Evolutionary conservation across 2,113 vertebrate genomes (phyloP).

Genomic region (Aythya baeri): DNA sequence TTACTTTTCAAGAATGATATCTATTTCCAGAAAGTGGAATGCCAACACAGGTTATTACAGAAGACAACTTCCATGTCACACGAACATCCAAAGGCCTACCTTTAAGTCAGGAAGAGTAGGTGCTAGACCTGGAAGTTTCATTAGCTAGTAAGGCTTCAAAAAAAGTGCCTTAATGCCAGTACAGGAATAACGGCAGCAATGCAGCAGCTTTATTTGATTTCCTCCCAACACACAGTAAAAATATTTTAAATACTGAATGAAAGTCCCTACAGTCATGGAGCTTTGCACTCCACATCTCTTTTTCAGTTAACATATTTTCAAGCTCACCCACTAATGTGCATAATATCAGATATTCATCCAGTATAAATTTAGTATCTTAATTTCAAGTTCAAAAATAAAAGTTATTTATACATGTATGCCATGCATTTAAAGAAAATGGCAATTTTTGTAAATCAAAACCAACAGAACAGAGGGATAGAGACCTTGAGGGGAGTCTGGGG

Average conservation of each 20-base stretch:
- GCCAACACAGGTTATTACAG: background rate
- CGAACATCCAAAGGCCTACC: background rate
- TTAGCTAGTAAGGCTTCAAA: background rate
- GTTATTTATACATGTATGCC: background rate
- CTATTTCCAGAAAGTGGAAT: background rate
- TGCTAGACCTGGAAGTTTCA: background rate
- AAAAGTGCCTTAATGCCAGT: background rate
- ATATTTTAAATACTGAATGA: background rate
- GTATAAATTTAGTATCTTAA: background rate
- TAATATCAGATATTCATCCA: background rate
- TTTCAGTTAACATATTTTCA: background rate
- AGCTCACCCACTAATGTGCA: background rate
- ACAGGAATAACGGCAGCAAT: background rate
- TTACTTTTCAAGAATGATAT: background rate
- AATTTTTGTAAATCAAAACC: background rate
- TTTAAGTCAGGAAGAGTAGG: background rate
- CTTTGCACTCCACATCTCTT: background rate
- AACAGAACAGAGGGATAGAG: background rate
- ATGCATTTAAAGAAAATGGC: background rate
- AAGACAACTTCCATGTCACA: background rate
- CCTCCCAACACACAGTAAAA: background rate
- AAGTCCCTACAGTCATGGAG: background rate
- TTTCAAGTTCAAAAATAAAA: constrained; percentile 1
- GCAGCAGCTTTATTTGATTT: background rate
- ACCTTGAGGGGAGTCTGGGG: background rate